phyloP scores from a whole-genome alignment of 1,140 invertebrate genomes.

The Antheraea pernyi region DNA sequence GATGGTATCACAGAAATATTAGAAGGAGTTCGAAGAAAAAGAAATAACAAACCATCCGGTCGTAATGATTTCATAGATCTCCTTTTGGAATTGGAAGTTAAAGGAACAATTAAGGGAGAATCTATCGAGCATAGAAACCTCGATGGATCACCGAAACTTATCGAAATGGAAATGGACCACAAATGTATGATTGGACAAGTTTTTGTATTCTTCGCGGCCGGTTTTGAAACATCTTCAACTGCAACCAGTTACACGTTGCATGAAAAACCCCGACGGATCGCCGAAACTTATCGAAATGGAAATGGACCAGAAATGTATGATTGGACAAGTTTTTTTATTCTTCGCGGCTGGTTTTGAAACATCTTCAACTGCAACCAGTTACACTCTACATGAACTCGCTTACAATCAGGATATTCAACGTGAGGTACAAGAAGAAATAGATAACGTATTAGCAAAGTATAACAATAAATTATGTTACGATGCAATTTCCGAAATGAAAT shows the following conservation, averaged over 20 bases:
- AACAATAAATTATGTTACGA: conserved; percentile 80
- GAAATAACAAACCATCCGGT: conserved; percentile 53
- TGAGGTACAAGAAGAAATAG: conserved; percentile 73
- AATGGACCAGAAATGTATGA: too few relatives aligned
- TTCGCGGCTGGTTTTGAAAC: too few relatives aligned
- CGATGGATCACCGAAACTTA: too few relatives aligned
- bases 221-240: too few relatives aligned
- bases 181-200: too few relatives aligned
- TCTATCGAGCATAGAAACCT: conserved; percentile 55
- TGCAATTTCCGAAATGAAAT: conserved; percentile 78
- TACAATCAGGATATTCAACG: conserved; percentile 70
- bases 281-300: too few relatives aligned
- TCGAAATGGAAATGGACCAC: too few relatives aligned
- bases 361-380: too few relatives aligned
- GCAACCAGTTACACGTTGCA: too few relatives aligned
- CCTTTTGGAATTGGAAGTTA: conserved; percentile 74
- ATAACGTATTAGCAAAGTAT: conserved; percentile 64
- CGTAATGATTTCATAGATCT: conserved; percentile 80
- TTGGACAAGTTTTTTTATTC: too few relatives aligned
- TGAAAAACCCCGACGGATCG: too few relatives aligned
- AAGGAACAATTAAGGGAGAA: conserved; percentile 34
- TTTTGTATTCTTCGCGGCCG: too few relatives aligned
- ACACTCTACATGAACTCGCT: conserved; percentile 48
- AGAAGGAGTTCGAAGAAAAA: conserved; percentile 56
- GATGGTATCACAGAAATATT: conserved; percentile 36